A percentile compares a stretch with the other conserved stretches of the same genome.
Evolutionary conservation across 2,888 invertebrate genomes (phyloP).

Genomic region (Drosophila atroscutellata): DNA sequence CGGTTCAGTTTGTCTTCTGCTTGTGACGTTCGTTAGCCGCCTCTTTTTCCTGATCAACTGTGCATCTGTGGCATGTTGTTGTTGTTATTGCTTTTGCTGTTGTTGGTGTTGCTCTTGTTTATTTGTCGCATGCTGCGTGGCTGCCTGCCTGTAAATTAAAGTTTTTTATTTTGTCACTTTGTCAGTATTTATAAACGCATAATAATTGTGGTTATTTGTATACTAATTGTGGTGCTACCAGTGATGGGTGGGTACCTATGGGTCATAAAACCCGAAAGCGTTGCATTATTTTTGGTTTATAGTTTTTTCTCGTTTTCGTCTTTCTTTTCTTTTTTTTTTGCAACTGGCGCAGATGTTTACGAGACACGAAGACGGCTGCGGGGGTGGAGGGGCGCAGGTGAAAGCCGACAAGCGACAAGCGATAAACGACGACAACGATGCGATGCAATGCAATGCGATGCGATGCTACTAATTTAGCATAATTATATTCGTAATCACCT

Average conservation of each 20-base stretch:
- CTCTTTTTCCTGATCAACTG: conserved; percentile 60
- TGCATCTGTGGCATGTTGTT: conserved; percentile 50
- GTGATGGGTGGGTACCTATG: conserved; percentile 33
- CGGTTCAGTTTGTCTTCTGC: conserved; percentile 29
- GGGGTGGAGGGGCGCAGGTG: conserved; percentile 30
- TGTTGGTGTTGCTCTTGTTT: conserved; percentile 24
- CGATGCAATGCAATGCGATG: conserved; percentile 19
- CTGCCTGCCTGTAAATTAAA: conserved; percentile 61
- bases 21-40: conserved; percentile 52
- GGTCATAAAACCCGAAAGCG: conserved; percentile 46
- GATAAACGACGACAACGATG: conserved; percentile 7
- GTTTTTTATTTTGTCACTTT: conserved; percentile 29
- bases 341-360: conserved; percentile 50
- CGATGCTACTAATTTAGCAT: conserved; percentile 55
- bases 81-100: conserved; percentile 33
- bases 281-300: conserved; percentile 5
- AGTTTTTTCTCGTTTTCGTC: not conserved
- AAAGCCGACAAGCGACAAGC: conserved; percentile 47
- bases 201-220: conserved; percentile 20
- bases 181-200: conserved; percentile 47
- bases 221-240: conserved; percentile 35
- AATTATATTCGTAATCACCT: conserved; percentile 63
- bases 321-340: conserved; percentile 14
- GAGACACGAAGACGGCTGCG: conserved; percentile 10
- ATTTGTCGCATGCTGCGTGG: conserved; percentile 58